phyloP scores from a whole-genome alignment of 2,888 invertebrate species.

The Prosopocoilus inquinatus region DNA sequence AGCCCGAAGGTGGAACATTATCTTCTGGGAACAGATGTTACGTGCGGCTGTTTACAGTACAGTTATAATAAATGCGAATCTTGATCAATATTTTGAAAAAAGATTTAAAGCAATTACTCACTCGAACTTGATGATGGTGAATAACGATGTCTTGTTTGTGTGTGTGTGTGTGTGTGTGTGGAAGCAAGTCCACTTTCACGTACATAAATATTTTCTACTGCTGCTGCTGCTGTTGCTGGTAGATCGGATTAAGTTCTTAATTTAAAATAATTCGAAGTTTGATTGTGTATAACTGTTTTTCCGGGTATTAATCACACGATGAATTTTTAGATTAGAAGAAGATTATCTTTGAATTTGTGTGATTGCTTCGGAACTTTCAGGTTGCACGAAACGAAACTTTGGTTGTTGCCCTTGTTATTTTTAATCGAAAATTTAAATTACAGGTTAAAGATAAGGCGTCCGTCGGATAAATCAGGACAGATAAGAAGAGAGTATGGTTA shows the following conservation, averaged over 20 bases:
- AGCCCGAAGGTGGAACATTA: neutral
- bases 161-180: too few relatives aligned
- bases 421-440: conserved; percentile 13
- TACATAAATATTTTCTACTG: too few relatives aligned
- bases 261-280: too few relatives aligned
- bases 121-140: conserved; percentile 3
- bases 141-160: neutral
- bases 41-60: neutral
- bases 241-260: too few relatives aligned
- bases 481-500: conserved; percentile 16
- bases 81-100: conserved; percentile 6
- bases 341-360: too few relatives aligned
- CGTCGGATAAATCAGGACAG: conserved; percentile 9
- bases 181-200: too few relatives aligned
- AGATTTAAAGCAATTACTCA: conserved; percentile 4
- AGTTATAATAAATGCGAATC: conserved; percentile 10
- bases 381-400: too few relatives aligned
- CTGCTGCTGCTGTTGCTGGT: too few relatives aligned
- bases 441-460: conserved; percentile 10
- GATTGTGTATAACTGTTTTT: neutral
- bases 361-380: too few relatives aligned
- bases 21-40: conserved; percentile 2
- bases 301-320: conserved; percentile 13
- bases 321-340: too few relatives aligned
- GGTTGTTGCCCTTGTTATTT: too few relatives aligned